A percentile compares a stretch with the other conserved stretches of the same genome.
phyloP scores from a whole-genome alignment of 2,888 invertebrate genomes.

The Hydrotaea diabolus region DNA sequence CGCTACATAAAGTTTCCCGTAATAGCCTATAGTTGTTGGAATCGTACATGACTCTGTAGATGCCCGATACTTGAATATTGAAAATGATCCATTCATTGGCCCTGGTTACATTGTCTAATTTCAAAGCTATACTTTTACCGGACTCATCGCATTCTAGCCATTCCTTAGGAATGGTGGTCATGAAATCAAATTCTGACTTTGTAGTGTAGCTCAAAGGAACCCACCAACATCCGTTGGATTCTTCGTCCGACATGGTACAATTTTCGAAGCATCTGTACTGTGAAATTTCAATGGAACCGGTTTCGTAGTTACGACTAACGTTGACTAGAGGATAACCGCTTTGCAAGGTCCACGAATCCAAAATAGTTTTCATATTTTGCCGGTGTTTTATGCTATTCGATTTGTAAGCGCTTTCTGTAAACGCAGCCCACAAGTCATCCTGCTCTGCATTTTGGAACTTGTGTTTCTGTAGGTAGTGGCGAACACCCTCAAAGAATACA shows the following conservation, averaged over 20 bases:
- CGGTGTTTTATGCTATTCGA: slow-evolving; percentile 82
- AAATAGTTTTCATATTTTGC: slow-evolving; percentile 86
- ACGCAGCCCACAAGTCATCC: slow-evolving; percentile 90
- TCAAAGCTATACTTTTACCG: slow-evolving; percentile 70
- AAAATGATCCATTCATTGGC: slow-evolving; percentile 86
- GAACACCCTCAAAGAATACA: slow-evolving; percentile 85
- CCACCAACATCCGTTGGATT: slow-evolving; percentile 82
- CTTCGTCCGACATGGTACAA: slow-evolving; percentile 72
- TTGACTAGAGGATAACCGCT: slow-evolving; percentile 91
- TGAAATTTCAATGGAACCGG: slow-evolving; percentile 82
- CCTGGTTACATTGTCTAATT: slow-evolving; percentile 79
- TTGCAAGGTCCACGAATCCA: slow-evolving; percentile 94
- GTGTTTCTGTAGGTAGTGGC: slow-evolving; percentile 85
- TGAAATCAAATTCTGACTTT: slow-evolving; percentile 81
- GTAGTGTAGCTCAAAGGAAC: slow-evolving; percentile 84
- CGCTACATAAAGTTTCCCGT: slow-evolving; percentile 82
- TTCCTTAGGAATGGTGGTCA: slow-evolving; percentile 81
- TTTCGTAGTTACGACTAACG: slow-evolving; percentile 84
- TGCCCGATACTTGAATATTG: slow-evolving; percentile 87
- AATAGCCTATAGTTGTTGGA: slow-evolving; percentile 87
- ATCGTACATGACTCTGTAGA: slow-evolving; percentile 90
- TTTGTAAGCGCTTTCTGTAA: slow-evolving; percentile 84
- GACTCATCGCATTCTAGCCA: slow-evolving; percentile 82
- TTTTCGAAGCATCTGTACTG: slow-evolving; percentile 82
- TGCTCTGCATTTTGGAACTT: slow-evolving; percentile 89